Evolutionary conservation across 2,888 invertebrate genomes (phyloP).

Genomic region (Papilio protenor): DNA sequence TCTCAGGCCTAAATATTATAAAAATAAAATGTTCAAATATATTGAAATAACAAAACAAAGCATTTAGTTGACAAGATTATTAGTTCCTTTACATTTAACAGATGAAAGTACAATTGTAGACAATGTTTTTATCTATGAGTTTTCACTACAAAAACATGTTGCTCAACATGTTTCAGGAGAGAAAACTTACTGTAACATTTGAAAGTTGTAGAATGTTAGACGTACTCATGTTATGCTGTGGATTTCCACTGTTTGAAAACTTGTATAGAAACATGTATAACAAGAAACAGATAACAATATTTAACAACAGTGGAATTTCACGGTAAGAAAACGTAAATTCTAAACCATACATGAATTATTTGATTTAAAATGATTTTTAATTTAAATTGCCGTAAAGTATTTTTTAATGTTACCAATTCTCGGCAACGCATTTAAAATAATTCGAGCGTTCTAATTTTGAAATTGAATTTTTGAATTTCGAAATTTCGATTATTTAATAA

Average conservation of each 20-base stretch:
- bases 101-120: slow-evolving; percentile 27
- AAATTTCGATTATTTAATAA: background rate
- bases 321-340: background rate
- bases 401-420: slow-evolving; percentile 37
- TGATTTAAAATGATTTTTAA: background rate
- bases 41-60: background rate
- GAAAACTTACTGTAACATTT: background rate
- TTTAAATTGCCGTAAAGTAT: slow-evolving; percentile 14
- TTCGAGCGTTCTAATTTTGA: slow-evolving; percentile 1
- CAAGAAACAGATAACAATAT: background rate
- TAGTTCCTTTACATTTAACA: slow-evolving; percentile 26
- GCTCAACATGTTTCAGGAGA: too few relatives aligned
- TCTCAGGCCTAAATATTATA: background rate
- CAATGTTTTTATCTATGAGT: background rate
- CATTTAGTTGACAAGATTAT: slow-evolving; percentile 11
- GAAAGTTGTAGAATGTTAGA: background rate
- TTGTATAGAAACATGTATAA: background rate
- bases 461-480: too few relatives aligned
- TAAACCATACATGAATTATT: background rate
- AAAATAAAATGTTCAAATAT: background rate
- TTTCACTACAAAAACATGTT: background rate
- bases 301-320: background rate
- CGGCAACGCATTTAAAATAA: slow-evolving; percentile 13
- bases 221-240: background rate
- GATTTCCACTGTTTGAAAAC: background rate